These are phyloP conservation scores for Lypha dubia DNA, from an alignment of 2,888 invertebrate genomes.

Conservation along the genomic window DNA sequence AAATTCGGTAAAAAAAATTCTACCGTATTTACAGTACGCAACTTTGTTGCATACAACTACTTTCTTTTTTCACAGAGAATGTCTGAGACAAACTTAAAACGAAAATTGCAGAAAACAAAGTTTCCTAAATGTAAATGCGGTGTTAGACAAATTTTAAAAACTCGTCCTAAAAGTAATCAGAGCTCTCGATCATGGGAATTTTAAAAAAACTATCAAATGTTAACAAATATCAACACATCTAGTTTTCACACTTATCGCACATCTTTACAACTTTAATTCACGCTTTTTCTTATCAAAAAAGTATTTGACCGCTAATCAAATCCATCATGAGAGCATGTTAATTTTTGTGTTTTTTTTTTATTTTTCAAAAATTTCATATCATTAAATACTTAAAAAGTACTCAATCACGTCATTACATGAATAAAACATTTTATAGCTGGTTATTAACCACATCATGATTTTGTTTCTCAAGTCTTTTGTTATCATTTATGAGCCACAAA, in stretches of 20 bases:
- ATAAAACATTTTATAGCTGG: background rate
- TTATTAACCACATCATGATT: conserved; percentile 13
- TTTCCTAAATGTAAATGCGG: no score
- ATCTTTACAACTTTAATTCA: background rate
- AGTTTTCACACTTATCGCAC: background rate
- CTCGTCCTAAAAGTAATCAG: background rate
- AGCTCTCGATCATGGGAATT: background rate
- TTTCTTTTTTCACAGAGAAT: no score
- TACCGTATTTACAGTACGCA: no score
- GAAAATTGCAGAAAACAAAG: no score
- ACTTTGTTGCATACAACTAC: no score
- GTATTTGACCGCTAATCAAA: background rate
- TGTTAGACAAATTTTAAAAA: background rate
- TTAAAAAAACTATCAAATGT: background rate
- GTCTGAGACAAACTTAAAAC: no score
- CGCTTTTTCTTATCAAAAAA: background rate
- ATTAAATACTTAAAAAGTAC: background rate
- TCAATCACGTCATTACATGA: conserved; percentile 15
- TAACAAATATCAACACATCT: background rate
- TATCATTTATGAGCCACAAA: conserved; percentile 44
- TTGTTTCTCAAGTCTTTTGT: conserved; percentile 50
- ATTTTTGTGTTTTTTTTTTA: background rate
- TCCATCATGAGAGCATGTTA: background rate
- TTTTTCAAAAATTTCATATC: background rate
- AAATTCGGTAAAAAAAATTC: no score